Evolutionary conservation across 2,888 invertebrate species (phyloP).

Genomic region (Cancer borealis): DNA sequence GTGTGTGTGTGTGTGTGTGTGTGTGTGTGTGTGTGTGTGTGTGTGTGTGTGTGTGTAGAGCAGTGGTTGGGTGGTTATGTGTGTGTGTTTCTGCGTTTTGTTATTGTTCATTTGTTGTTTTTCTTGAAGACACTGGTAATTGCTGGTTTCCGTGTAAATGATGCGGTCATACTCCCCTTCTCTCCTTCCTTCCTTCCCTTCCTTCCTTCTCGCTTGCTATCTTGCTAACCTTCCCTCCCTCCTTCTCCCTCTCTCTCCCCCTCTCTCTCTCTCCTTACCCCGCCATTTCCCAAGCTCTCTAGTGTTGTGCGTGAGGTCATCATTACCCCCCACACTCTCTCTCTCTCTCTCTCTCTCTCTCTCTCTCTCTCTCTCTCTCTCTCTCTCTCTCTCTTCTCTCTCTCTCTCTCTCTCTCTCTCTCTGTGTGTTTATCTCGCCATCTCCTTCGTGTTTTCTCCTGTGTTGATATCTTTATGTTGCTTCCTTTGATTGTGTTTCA

Average conservation of each 20-base stretch:
- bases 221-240: not conserved
- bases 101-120: not conserved
- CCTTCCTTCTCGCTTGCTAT: not conserved
- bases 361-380: constrained; percentile 6
- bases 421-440: not conserved
- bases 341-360: constrained; percentile 52
- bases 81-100: too few relatives aligned
- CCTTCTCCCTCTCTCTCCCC: not conserved
- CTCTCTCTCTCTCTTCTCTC: constrained; percentile 8
- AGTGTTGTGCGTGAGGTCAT: not conserved
- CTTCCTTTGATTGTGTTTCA: not conserved
- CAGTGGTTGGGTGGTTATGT: too few relatives aligned
- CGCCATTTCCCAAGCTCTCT: not conserved
- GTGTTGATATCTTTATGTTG: not conserved
- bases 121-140: not conserved
- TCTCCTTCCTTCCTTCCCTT: too few relatives aligned
- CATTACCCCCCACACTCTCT: not conserved
- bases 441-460: not conserved
- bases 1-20: too few relatives aligned
- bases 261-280: not conserved
- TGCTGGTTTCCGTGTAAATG: not conserved
- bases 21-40: not conserved
- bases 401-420: not conserved
- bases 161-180: not conserved
- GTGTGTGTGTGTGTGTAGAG: too few relatives aligned